Base-by-base conservation (phyloP, 2,797 vertebrate genomes). In the Parotocinclus haroldoi region DNA sequence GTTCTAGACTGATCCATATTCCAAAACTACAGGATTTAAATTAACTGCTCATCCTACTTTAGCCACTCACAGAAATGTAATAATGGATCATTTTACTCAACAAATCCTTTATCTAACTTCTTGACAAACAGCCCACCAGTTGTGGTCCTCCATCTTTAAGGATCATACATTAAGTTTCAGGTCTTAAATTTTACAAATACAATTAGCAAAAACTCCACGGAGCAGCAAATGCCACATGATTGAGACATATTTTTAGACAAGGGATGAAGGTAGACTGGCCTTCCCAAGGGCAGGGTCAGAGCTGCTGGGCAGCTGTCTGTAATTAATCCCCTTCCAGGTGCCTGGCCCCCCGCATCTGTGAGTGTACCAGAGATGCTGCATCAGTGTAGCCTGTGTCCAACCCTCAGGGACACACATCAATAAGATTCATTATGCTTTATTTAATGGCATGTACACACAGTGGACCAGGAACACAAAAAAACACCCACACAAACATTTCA, bases 231-330 rank as follows among this genome's bases (percentile, higher is more conserved):
- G 27, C 27, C 27, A 27, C 27, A 27, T 27, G 27, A 36, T 55
- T 12, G 61, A 69, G 58, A 19, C 59, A 27, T 39, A 56, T 58
- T 60, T 78, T 48, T 69, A 58, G 65, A 69, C 54, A 71, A 63
- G 83, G 81, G 71, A 78, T 67, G 58, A 58, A 72, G 84, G 85
- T 82, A 73, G 68, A 79, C 77, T 71, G 44, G 73, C 63, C 10
- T 77, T 89, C 86, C 84, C 84, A 73, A 66, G 81, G 87, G 86
- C 78, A 61, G 79, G 80, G 83, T 83, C 77, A 82, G 84, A 88
- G 82, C 84, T 86, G 80, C 77, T 86, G 88, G 88, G 88, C 90
- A 91, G 87, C 88, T 91, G 90, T 89, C 87, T 83, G 84, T 91
- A 91, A 90, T 91, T 89, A 91, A 86, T 88, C 84, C 83, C 78